A percentile compares a stretch with the other conserved stretches of the same genome.
phyloP scores from a whole-genome alignment of 2,888 invertebrate genomes.

The Escarpia spicata region DNA sequence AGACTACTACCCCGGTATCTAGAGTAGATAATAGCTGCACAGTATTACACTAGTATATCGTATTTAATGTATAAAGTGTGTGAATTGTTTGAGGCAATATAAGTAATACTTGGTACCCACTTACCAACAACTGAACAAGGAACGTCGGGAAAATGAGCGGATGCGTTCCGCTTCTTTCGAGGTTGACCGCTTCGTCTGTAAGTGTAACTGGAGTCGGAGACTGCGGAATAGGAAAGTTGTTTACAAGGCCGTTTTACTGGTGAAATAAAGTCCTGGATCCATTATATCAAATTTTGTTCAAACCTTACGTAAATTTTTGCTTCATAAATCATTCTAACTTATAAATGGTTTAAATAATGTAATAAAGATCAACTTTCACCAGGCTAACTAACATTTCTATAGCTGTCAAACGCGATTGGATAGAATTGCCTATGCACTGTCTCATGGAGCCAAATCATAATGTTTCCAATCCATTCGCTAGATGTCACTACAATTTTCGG shows the following conservation, averaged over 20 bases:
- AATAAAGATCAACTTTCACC: background rate
- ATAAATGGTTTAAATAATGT: background rate
- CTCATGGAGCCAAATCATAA: background rate
- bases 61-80: background rate
- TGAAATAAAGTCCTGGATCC: background rate
- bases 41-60: background rate
- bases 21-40: background rate
- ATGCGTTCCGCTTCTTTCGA: background rate
- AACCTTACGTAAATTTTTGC: background rate
- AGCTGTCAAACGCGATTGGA: background rate
- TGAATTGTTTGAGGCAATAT: background rate
- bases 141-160: background rate
- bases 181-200: background rate
- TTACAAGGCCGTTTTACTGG: background rate
- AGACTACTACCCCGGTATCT: no score
- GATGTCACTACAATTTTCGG: background rate
- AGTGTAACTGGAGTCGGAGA: background rate
- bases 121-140: background rate
- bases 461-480: background rate
- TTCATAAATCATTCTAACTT: background rate
- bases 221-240: background rate
- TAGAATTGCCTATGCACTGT: constrained; percentile 19
- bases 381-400: background rate
- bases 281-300: background rate
- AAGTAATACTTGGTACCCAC: background rate